Evolutionary conservation across 2,113 vertebrate species (phyloP).

Genomic region (Paramormyrops kingsleyae): DNA sequence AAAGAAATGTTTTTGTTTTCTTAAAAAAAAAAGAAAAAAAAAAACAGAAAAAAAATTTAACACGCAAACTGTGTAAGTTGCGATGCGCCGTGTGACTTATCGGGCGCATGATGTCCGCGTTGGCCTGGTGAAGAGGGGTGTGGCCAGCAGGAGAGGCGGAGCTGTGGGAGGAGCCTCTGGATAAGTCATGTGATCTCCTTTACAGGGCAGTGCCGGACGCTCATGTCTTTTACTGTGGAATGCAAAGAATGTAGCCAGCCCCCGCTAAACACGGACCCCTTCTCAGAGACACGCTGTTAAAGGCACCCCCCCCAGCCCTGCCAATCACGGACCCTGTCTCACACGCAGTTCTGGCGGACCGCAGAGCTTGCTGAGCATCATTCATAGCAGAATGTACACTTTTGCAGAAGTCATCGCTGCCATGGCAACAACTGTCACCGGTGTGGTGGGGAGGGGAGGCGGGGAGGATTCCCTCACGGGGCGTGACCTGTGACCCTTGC

Average conservation of each 20-base stretch:
- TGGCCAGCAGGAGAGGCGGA: conserved; percentile 51
- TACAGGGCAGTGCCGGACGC: conserved; percentile 73
- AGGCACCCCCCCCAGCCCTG: conserved; percentile 33
- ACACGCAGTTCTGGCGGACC: conserved; percentile 4
- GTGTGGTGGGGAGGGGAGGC: neutral
- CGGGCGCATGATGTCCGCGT: conserved; percentile 63
- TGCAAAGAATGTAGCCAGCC: conserved; percentile 79
- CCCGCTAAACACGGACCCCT: conserved; percentile 65
- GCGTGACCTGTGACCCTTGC: conserved; percentile 38
- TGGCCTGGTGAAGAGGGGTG: conserved; percentile 53
- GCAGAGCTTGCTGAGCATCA: conserved; percentile 39
- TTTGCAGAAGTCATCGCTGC: conserved; percentile 45
- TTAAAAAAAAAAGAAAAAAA: conserved; percentile 27
- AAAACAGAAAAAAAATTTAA: neutral
- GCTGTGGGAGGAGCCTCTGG: conserved; percentile 62
- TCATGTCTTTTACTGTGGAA: conserved; percentile 77
- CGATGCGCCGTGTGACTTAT: conserved; percentile 58
- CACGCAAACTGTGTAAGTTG: conserved; percentile 23
- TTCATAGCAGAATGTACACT: conserved; percentile 59
- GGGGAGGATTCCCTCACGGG: neutral
- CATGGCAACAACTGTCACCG: conserved; percentile 21
- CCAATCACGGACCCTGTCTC: conserved; percentile 18
- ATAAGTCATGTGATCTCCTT: conserved; percentile 78
- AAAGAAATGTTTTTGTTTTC: conserved; percentile 34
- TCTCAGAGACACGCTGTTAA: conserved; percentile 62